Evolutionary conservation across 2,888 invertebrate genomes (phyloP).

Genomic region (Heliconius aoede): DNA sequence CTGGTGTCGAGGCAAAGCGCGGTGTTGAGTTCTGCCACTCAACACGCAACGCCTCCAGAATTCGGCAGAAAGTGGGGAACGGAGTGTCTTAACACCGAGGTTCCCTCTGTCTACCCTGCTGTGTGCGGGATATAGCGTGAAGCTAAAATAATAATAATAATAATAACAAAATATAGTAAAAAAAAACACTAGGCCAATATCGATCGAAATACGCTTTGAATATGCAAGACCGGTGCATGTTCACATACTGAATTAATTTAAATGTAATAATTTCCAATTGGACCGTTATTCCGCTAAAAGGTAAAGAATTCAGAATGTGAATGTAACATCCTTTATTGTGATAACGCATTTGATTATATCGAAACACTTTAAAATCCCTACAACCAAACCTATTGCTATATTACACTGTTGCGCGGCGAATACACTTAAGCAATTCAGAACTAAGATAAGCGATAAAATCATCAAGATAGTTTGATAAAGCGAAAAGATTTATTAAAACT

Average conservation of each 20-base stretch:
- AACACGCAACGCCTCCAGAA: no score
- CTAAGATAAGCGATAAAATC: conserved; percentile 64
- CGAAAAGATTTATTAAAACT: conserved; percentile 56
- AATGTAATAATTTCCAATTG: conserved; percentile 20
- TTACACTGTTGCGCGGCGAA: conserved; percentile 33
- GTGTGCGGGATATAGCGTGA: no score
- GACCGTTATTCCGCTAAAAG: conserved; percentile 24
- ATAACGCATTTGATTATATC: conserved; percentile 17
- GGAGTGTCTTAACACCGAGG: no score
- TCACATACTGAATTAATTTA: conserved; percentile 31
- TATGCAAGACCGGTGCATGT: conserved; percentile 26
- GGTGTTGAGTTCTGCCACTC: no score
- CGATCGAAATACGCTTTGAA: conserved; percentile 7
- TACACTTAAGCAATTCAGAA: conserved; percentile 51
- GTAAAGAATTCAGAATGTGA: conserved; percentile 19
- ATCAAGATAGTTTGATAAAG: conserved; percentile 67
- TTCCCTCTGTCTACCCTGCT: no score
- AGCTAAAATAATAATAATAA: no score
- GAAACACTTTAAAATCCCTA: conserved; percentile 21
- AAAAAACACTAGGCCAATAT: conserved; percentile 7
- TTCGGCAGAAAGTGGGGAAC: no score
- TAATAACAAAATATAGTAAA: no score
- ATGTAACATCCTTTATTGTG: conserved; percentile 26
- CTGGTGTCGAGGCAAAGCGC: no score
- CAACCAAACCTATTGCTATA: conserved; percentile 23